phyloP scores from a whole-genome alignment of 2,888 invertebrate species.

The Synergus japonicus region DNA sequence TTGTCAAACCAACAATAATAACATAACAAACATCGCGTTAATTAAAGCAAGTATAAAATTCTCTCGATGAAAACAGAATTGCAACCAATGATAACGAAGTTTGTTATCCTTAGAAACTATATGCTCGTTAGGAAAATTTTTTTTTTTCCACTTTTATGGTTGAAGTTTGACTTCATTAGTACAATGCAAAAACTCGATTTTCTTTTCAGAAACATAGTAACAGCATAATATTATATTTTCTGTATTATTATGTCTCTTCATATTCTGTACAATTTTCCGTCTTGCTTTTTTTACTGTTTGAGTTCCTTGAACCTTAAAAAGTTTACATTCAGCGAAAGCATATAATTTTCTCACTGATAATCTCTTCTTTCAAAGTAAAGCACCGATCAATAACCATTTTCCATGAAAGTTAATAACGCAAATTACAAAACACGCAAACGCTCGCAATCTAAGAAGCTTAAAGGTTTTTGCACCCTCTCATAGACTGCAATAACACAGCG shows the following conservation, averaged over 20 bases:
- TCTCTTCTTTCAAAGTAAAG: constrained; percentile 26
- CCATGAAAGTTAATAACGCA: constrained; percentile 28
- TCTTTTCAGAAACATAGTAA: background rate
- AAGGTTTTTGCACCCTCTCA: background rate
- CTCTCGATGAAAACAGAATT: background rate
- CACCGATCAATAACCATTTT: constrained; percentile 35
- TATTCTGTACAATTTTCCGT: background rate
- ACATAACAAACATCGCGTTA: background rate
- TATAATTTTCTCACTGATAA: constrained; percentile 21
- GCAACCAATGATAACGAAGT: background rate
- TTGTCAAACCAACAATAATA: background rate
- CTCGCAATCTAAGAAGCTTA: background rate
- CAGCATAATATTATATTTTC: background rate
- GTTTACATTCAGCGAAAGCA: background rate
- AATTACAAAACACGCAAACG: constrained; percentile 35
- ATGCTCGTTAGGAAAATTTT: background rate
- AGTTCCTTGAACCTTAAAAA: background rate
- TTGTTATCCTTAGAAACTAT: constrained; percentile 1
- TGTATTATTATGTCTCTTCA: background rate
- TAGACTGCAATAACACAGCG: background rate
- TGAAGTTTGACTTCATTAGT: background rate
- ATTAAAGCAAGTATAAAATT: background rate
- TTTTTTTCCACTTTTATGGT: background rate
- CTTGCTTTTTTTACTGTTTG: background rate
- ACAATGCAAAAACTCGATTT: background rate